Evolutionary conservation across 2,797 vertebrate genomes (phyloP), one percentile per base, ranked within the genome.

Genomic region (Acipenser transmontanus): DNA sequence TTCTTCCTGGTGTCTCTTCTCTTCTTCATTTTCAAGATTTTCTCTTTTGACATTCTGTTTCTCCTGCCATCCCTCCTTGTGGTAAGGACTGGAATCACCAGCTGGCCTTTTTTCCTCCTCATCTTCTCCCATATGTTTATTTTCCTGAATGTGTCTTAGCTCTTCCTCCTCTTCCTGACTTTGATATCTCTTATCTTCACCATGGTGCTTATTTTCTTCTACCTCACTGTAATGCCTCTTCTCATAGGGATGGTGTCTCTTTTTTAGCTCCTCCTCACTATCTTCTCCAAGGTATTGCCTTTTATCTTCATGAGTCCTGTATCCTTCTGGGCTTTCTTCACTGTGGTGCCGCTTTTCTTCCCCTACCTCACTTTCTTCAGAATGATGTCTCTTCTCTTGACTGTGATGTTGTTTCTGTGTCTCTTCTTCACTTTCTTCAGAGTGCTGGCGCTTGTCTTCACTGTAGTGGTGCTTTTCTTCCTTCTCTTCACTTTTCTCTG

Each of bases 11-110:
- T n/a, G 71, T 47, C 71, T 78, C 3, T 65, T 78, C 20, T 81
- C 82, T 67, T 80, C 85, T 67, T 75, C 84, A 7, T 69, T 79
- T 56, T 78, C 81, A 20, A 73, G 75, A 47, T 79, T 77, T 67
- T 62, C 70, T 34, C 82, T 77, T 11, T 72, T 68, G 8, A 61
- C 0, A 0, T 78, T 17, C 10, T 81, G 80, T 66, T 78, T 89
- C 73, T 93, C 93, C 83, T 83, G 93, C 88, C 88, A 93, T 61
- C 88, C 78, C 8, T 91, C 89, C 1, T 91, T 87, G 68, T 93
- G 89, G 74, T 84, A 89, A 6, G 88, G 51, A 69, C 83, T 75
- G 80, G 85, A 85, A 64, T 90, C 81, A 70, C 84, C 86, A 0
- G 82, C 78, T 7, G 85, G 84, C 48, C 87, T 87, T 72, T 91